These are phyloP conservation scores for Glareola pratincola DNA, from an alignment of 2,113 vertebrate genomes.

Conservation along the genomic window DNA sequence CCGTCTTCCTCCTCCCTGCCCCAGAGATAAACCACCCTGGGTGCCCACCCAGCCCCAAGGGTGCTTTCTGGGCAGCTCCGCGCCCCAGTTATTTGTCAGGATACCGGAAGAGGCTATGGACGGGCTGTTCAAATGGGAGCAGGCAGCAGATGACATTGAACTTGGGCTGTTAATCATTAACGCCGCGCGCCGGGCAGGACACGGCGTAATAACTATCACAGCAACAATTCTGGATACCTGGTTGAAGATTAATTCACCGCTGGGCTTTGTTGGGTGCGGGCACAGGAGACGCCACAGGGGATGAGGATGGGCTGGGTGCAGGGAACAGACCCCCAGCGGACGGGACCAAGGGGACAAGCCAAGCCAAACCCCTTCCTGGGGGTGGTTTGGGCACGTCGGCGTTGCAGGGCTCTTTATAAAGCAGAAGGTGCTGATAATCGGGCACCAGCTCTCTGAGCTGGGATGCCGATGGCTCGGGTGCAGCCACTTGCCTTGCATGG, in stretches of 20 bases:
- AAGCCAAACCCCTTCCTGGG: background rate
- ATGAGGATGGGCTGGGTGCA: background rate
- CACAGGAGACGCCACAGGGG: background rate
- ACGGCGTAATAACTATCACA: background rate
- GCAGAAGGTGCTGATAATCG: background rate
- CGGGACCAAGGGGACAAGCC: background rate
- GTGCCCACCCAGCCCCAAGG: background rate
- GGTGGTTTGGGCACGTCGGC: background rate
- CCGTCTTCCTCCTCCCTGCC: background rate
- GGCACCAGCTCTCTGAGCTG: background rate
- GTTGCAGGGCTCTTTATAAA: background rate
- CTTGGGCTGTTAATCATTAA: conserved; percentile 10
- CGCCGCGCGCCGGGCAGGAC: background rate
- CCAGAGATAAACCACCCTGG: background rate
- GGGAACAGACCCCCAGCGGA: background rate
- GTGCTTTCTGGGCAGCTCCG: background rate
- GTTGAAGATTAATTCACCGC: conserved; percentile 9
- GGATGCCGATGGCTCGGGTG: background rate
- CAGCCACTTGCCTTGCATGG: rapidly evolving
- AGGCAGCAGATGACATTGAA: background rate
- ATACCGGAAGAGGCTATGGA: rapidly evolving
- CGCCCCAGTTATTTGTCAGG: rapidly evolving
- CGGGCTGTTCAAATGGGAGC: background rate
- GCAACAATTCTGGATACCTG: background rate
- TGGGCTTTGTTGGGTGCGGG: background rate